Evolutionary conservation across 2,797 vertebrate species (phyloP).

Genomic region (Apogon talboti): DNA sequence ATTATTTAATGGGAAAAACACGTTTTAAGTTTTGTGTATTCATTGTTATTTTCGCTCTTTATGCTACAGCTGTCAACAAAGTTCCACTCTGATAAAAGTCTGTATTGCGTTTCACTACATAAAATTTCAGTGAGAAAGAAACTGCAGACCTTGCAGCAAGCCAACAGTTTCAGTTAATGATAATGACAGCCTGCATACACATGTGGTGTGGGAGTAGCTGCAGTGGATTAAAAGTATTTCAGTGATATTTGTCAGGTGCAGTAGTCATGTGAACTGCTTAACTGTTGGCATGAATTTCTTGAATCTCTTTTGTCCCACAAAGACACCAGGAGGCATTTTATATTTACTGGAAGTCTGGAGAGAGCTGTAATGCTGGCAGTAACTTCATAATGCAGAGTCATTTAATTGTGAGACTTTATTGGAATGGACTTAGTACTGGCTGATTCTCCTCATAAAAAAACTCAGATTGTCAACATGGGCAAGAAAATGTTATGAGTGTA

Average conservation of each 20-base stretch:
- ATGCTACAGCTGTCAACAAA: constrained; percentile 13
- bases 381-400: neutral
- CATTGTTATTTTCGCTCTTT: constrained; percentile 16
- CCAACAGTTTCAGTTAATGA: constrained; percentile 27
- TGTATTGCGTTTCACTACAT: neutral
- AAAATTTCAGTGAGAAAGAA: constrained; percentile 6
- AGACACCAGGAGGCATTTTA: neutral
- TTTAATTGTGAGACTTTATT: neutral
- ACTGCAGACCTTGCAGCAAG: constrained; percentile 15
- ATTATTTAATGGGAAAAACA: constrained; percentile 3
- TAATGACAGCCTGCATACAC: constrained; percentile 28
- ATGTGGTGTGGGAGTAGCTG: constrained; percentile 13
- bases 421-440: neutral
- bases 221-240: constrained; percentile 29
- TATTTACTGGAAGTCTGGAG: neutral
- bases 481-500: neutral
- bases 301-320: neutral
- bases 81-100: constrained; percentile 6
- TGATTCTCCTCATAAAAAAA: neutral
- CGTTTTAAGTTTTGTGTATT: neutral
- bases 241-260: constrained; percentile 27
- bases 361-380: neutral
- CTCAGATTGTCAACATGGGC: neutral
- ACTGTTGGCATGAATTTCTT: constrained; percentile 19
- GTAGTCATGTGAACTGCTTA: constrained; percentile 2